Evolutionary conservation across 2,797 vertebrate genomes (phyloP), one percentile per base, ranked within the genome.

Genomic region (Peromyscus aztecus): DNA sequence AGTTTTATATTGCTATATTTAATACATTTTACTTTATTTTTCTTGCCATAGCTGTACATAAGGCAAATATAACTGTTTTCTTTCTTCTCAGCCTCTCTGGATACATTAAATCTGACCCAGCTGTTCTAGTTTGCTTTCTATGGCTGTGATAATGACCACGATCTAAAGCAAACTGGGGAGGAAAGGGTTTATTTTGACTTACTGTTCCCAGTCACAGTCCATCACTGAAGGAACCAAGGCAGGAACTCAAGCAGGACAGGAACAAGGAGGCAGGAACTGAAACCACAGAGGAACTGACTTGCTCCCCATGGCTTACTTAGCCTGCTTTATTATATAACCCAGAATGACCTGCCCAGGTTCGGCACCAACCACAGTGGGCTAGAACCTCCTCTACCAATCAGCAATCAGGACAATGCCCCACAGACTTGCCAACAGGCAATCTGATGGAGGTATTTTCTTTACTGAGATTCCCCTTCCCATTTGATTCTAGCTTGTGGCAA

Each of bases 21-120:
- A 85, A 43, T 55, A 81, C 1, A 87, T 67, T 88, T 82, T 40
- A 55, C 49, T 86, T 92, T 27, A 49, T 63, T 92, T 96, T 90
- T 93, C 43, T 37, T 40, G 0, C 34, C 21, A 55, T 63, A 84
- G 76, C 81, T 81, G 63, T 8, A 40, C 69, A 75, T 57, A 86
- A 91, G 92, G 14, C 82, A 94, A 80, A 92, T n/a, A 2, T 31
- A 81, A 80, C n/a, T 73, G 67, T 40, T 34, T 89, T 82, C 63
- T 78, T 82, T n/a, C 46, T 52, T 88, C 31, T 11, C 49, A 88
- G 23, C 11, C 31, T 34, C 40, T 4, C 49, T 4, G 57, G 31
- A 46, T n/a, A 46, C 16, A 27, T 13, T 55, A 59, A 90, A 73
- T 92, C 78, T 61, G 67, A 40, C 34, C 12, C 10, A 75, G 1